A percentile compares a stretch with the other conserved stretches of the same genome.
phyloP scores from a whole-genome alignment of 2,888 invertebrate genomes.

The Melanchra persicariae region DNA sequence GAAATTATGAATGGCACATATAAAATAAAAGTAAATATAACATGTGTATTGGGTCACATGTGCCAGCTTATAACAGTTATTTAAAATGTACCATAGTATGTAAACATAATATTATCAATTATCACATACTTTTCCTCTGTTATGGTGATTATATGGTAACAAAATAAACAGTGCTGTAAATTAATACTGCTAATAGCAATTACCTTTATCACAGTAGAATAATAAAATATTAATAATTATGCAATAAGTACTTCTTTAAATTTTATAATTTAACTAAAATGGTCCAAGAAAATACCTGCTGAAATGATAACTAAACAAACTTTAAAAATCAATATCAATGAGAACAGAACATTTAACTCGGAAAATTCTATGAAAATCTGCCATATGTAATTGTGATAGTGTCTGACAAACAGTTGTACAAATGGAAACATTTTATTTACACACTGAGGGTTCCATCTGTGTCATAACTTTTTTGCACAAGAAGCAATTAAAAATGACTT shows the following conservation, averaged over 20 bases:
- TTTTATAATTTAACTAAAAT: not conserved
- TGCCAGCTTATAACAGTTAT: conserved; percentile 18
- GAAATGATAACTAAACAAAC: too few species aligned
- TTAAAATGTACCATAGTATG: conserved; percentile 33
- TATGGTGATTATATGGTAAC: conserved; percentile 37
- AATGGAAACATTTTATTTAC: not conserved
- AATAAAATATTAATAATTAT: conserved; percentile 25
- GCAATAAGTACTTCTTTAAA: not conserved
- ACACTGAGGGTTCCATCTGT: not conserved
- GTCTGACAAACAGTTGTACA: not conserved
- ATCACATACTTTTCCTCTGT: conserved; percentile 52
- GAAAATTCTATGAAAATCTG: not conserved
- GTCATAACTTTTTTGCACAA: not conserved
- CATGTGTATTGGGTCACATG: conserved; percentile 34
- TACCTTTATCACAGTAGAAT: conserved; percentile 37
- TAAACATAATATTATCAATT: conserved; percentile 60
- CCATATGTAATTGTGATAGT: not conserved
- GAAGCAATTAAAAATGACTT: not conserved
- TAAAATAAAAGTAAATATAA: conserved; percentile 32
- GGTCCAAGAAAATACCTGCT: not conserved
- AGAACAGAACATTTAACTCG: not conserved
- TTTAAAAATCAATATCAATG: not conserved
- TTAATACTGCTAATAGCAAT: conserved; percentile 21
- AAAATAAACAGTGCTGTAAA: conserved; percentile 39
- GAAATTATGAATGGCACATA: conserved; percentile 20